A percentile compares a stretch with the other conserved stretches of the same genome.
Conservation (phyloP, 2,888 invertebrate species). For the Harmothoe impar region DNA sequence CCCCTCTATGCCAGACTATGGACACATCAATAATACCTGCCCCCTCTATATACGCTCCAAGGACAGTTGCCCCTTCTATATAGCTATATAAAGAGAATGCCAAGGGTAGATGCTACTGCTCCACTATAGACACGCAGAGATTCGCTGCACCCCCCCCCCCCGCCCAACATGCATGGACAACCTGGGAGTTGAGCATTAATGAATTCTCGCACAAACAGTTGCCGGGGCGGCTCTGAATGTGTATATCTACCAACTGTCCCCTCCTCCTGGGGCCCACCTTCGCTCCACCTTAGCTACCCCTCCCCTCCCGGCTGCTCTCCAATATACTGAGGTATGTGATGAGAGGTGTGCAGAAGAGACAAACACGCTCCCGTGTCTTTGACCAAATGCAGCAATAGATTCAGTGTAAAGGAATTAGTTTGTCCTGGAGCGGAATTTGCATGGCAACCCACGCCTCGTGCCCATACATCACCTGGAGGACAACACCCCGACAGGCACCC, state of each 20-base stretch:
- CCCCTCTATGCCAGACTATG: neutral
- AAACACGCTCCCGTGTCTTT: neutral
- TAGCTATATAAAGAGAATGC: too few species aligned
- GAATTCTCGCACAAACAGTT: neutral
- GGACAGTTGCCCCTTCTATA: neutral
- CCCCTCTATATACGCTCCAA: neutral
- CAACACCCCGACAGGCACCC: conserved; percentile 23
- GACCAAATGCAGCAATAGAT: conserved; percentile 13
- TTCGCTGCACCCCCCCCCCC: too few species aligned
- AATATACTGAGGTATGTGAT: neutral
- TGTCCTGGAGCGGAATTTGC: neutral
- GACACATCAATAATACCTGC: neutral
- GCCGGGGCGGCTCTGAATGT: neutral
- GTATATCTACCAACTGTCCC: neutral
- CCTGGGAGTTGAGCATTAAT: neutral
- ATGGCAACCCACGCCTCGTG: conserved; percentile 11
- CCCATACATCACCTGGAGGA: conserved; percentile 26
- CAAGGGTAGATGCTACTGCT: too few species aligned
- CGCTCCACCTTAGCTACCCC: neutral
- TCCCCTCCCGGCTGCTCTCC: neutral
- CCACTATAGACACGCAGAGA: too few species aligned
- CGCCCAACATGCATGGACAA: neutral
- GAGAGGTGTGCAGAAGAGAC: neutral
- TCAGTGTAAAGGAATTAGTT: conserved; percentile 55
- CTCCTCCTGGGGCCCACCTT: neutral